Percentiles rank a stretch among this genome's conserved stretches.
Evolutionary conservation across 1,140 invertebrate species (phyloP).

Genomic region (Coelopa frigida): DNA sequence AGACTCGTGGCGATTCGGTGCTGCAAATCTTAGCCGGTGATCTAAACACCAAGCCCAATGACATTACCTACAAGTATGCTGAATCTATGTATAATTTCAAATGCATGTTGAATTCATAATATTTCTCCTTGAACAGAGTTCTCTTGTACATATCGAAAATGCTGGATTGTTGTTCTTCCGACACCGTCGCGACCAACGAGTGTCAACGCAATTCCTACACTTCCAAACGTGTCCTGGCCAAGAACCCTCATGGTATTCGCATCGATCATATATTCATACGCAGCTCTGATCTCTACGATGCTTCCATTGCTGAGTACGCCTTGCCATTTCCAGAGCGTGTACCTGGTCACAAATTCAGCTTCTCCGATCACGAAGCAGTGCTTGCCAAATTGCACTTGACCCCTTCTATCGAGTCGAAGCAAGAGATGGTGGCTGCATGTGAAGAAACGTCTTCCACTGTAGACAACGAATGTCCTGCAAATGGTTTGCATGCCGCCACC

Average conservation of each 20-base stretch:
- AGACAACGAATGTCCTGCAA: slow-evolving; percentile 10
- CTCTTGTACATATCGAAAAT: slow-evolving; percentile 43
- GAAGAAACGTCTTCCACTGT: neutral
- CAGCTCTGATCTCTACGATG: slow-evolving; percentile 43
- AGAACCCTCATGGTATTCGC: slow-evolving; percentile 68
- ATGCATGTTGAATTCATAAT: slow-evolving; percentile 9
- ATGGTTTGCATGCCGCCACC: neutral
- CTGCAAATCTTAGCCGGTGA: slow-evolving; percentile 84
- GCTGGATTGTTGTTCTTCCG: slow-evolving; percentile 45
- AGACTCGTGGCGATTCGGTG: slow-evolving; percentile 72
- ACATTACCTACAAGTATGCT: slow-evolving; percentile 68
- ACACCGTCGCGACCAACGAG: slow-evolving; percentile 63
- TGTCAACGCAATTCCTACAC: slow-evolving; percentile 79
- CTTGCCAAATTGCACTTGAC: slow-evolving; percentile 49
- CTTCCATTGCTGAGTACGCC: slow-evolving; percentile 55
- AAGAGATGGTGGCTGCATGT: neutral
- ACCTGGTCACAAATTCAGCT: slow-evolving; percentile 65
- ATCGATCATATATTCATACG: slow-evolving; percentile 87
- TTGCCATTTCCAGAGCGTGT: slow-evolving; percentile 68
- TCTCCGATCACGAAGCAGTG: slow-evolving; percentile 91
- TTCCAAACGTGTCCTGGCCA: slow-evolving; percentile 46
- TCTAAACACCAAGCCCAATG: slow-evolving; percentile 81
- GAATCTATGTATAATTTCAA: neutral
- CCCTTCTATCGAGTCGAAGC: too few relatives aligned
- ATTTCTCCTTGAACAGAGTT: slow-evolving; percentile 19